These are phyloP conservation scores for Oryzias javanicus DNA, from an alignment of 2,113 vertebrate species.

Conservation along the genomic window DNA sequence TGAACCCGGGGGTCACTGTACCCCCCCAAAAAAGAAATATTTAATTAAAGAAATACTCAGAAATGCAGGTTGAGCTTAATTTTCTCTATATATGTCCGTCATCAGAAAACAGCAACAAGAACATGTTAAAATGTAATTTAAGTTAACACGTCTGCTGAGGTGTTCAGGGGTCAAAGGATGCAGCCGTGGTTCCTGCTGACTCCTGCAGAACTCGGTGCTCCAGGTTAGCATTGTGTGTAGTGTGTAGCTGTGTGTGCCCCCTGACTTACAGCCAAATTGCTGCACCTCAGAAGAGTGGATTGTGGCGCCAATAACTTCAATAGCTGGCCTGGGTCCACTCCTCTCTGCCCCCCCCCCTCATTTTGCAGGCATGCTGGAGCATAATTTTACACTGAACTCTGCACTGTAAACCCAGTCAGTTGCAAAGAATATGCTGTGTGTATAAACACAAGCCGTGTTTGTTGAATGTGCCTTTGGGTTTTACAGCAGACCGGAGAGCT, in stretches of 20 bases:
- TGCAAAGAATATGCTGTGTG: background rate
- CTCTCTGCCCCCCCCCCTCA: conserved; percentile 3
- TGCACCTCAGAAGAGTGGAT: conserved; percentile 19
- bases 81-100: too few relatives aligned
- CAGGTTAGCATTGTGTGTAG: conserved; percentile 21
- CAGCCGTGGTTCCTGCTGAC: too few relatives aligned
- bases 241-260: conserved; percentile 17
- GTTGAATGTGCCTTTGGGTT: conserved; percentile 20
- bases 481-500: conserved; percentile 23
- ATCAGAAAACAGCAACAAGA: too few relatives aligned
- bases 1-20: too few relatives aligned
- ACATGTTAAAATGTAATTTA: too few relatives aligned
- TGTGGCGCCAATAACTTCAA: conserved; percentile 20
- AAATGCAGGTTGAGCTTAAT: too few relatives aligned
- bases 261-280: conserved; percentile 21
- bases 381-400: conserved; percentile 23
- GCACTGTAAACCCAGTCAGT: conserved; percentile 18
- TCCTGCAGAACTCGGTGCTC: background rate
- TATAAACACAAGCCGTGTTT: conserved; percentile 6
- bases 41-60: too few relatives aligned
- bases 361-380: conserved; percentile 25
- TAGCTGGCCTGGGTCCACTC: conserved; percentile 17
- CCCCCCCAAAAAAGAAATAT: too few relatives aligned
- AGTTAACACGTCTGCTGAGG: too few relatives aligned
- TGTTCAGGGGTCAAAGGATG: too few relatives aligned